phyloP scores from a whole-genome alignment of 2,888 invertebrate genomes.

The Ditylenchus weischeri region DNA sequence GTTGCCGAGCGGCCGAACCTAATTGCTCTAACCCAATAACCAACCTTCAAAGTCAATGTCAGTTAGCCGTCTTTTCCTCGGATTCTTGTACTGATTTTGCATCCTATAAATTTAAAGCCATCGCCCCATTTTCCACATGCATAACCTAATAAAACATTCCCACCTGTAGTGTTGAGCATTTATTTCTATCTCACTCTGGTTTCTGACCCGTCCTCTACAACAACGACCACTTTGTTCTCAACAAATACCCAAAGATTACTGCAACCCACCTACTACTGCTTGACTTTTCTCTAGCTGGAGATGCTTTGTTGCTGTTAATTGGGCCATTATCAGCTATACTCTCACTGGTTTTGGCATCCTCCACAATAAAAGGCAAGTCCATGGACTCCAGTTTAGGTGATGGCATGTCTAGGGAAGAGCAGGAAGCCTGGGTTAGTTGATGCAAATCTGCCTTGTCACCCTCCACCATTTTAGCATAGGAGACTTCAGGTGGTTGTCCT shows the following conservation, averaged over 20 bases:
- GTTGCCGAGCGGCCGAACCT: no score
- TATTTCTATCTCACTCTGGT: conserved; percentile 27
- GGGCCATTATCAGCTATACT: no score
- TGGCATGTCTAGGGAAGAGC: no score
- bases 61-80: conserved; percentile 36
- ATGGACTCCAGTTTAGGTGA: no score
- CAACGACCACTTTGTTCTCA: no score
- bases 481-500: neutral
- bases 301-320: no score
- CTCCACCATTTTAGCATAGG: conserved; percentile 7
- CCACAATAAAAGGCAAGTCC: no score
- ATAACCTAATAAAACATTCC: no score
- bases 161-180: conserved; percentile 27
- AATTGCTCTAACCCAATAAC: neutral
- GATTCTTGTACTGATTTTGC: conserved; percentile 35
- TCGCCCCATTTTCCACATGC: no score
- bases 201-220: conserved; percentile 20
- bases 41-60: conserved; percentile 58
- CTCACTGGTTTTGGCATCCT: no score
- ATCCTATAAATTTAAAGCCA: conserved; percentile 9
- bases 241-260: neutral
- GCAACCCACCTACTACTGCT: neutral
- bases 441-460: no score
- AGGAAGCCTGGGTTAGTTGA: no score
- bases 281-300: conserved; percentile 2